phyloP scores from a whole-genome alignment of 2,888 invertebrate species.

The Andrena flavipes region DNA sequence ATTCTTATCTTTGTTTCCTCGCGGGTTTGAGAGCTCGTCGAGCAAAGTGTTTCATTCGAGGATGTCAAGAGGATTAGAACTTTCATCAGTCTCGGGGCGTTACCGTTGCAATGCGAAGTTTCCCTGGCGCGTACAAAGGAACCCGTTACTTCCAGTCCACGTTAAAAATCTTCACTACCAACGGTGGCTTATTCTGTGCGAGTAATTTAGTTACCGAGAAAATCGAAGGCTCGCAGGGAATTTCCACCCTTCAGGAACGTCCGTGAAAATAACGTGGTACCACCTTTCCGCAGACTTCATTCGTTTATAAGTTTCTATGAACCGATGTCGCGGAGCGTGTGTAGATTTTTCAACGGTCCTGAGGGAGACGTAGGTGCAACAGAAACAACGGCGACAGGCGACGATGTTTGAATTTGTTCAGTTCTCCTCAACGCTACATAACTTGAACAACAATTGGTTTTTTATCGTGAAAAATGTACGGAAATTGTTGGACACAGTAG shows the following conservation, averaged over 20 bases:
- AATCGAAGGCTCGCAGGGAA: conserved; percentile 21
- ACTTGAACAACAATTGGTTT: no score
- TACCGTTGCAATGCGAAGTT: neutral
- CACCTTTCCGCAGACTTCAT: conserved; percentile 2
- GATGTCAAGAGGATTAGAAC: conserved; percentile 71
- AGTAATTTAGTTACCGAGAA: conserved; percentile 45
- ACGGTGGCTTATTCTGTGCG: conserved; percentile 14
- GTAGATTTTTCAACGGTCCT: neutral
- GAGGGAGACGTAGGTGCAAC: no score
- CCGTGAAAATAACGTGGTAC: conserved; percentile 9
- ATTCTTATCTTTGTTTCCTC: conserved; percentile 53
- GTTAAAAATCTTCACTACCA: conserved; percentile 45
- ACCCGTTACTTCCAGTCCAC: conserved; percentile 21
- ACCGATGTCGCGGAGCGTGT: conserved; percentile 15
- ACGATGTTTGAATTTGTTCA: conserved; percentile 13
- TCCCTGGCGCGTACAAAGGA: conserved; percentile 35
- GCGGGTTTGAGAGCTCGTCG: conserved; percentile 50
- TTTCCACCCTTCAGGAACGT: neutral
- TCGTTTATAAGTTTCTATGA: conserved; percentile 24
- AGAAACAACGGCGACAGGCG: neutral
- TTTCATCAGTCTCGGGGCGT: conserved; percentile 68
- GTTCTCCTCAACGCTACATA: neutral
- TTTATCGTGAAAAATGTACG: neutral
- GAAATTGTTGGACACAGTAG: neutral
- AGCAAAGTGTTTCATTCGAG: conserved; percentile 57